A percentile compares a stretch with the other conserved stretches of the same genome.
Conservation (phyloP, 2,797 vertebrate genomes). For the Poeciliopsis gracilis region DNA sequence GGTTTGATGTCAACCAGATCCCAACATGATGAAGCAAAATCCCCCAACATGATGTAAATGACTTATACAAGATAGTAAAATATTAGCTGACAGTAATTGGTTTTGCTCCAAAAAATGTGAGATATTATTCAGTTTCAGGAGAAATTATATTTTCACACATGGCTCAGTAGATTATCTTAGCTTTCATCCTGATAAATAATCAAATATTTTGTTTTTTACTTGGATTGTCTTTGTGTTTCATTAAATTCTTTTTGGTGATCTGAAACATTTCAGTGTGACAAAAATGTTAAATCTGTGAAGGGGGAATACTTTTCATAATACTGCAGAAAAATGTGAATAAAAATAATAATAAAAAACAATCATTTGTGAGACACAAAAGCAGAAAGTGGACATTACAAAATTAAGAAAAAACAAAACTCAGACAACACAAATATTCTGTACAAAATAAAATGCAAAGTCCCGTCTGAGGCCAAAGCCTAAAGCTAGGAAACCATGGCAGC, state of each 20-base stretch:
- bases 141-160: neutral
- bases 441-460: neutral
- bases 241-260: neutral
- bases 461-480: neutral
- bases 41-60: neutral
- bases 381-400: neutral
- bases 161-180: neutral
- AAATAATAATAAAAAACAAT: neutral
- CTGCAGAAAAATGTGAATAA: neutral
- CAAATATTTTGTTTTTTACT: neutral
- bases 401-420: neutral
- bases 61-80: neutral
- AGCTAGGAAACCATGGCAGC: neutral
- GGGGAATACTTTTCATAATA: neutral
- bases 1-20: neutral
- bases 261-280: neutral
- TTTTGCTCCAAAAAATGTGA: neutral
- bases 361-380: neutral
- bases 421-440: neutral
- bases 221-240: neutral
- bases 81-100: neutral
- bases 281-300: neutral
- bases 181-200: neutral
- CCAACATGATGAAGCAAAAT: neutral
- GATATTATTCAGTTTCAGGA: neutral